A percentile compares a stretch with the other conserved stretches of the same genome.
phyloP scores from a whole-genome alignment of 37 sponge, comb jelly and placozoan genomes.

The Spongia lamella region DNA sequence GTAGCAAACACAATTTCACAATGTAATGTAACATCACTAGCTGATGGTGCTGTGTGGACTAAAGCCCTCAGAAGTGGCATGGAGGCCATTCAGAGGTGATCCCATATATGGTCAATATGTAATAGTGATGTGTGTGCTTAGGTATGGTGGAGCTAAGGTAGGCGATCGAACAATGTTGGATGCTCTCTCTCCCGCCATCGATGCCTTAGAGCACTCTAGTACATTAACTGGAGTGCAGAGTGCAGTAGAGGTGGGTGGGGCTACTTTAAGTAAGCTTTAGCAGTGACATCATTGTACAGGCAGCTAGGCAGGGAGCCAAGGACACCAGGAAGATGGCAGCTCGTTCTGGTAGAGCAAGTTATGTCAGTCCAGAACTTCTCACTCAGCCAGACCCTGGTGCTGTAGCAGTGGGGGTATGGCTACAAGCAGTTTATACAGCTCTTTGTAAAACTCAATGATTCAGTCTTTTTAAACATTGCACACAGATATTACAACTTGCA shows the following conservation, averaged over 20 bases:
- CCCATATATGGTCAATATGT: background rate
- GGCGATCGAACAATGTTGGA: conserved; percentile 83
- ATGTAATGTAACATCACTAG: conserved; percentile 3
- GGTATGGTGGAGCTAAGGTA: conserved; percentile 20
- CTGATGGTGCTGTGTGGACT: conserved; percentile 40
- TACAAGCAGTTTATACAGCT: no score
- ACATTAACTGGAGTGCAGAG: no score
- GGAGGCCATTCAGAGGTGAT: conserved; percentile 52
- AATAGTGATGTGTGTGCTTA: no score
- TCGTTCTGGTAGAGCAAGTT: conserved; percentile 79
- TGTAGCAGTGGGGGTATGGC: conserved; percentile 67
- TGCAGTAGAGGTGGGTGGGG: no score
- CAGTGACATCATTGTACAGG: conserved; percentile 25
- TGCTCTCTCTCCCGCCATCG: no score
- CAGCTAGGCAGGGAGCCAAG: conserved; percentile 57
- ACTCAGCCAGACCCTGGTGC: conserved; percentile 86
- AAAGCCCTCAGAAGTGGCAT: conserved; percentile 43
- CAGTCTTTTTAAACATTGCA: no score
- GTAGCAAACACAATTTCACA: conserved; percentile 17
- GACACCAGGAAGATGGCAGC: conserved; percentile 71
- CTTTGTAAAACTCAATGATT: no score
- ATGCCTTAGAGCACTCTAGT: no score
- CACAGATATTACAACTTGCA: no score
- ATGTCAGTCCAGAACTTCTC: conserved; percentile 63
- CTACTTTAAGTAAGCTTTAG: no score